phyloP scores from a whole-genome alignment of 37 sponge, comb jelly and placozoan species.

The Cliona cf. orientalis region DNA sequence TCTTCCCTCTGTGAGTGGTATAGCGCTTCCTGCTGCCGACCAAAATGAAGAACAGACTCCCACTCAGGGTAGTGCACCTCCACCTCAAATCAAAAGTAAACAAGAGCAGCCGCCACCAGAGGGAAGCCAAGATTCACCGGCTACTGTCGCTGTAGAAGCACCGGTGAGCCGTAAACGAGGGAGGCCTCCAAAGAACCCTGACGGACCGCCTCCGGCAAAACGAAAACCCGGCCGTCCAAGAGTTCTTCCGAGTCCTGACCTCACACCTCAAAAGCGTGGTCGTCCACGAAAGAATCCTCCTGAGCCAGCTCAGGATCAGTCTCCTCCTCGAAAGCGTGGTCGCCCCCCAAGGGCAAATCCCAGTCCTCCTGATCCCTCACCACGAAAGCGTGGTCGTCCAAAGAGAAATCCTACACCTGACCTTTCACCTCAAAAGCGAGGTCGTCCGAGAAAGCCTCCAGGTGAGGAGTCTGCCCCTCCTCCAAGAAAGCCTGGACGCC shows the following conservation, averaged over 20 bases:
- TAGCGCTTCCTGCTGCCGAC: no score
- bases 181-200: background rate
- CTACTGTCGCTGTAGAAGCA: background rate
- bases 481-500: slow-evolving; percentile 10
- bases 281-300: background rate
- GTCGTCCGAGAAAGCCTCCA: background rate
- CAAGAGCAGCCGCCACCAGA: no score
- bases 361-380: background rate
- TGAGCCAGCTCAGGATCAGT: no score
- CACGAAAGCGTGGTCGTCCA: background rate
- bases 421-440: background rate
- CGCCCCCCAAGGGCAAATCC: background rate
- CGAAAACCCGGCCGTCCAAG: slow-evolving; percentile 2
- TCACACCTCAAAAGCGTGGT: background rate
- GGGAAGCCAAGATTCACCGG: no score
- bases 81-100: no score
- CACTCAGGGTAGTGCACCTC: no score
- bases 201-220: background rate
- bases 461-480: background rate
- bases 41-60: no score
- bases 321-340: no score
- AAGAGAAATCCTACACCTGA: background rate
- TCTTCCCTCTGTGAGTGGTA: no score
- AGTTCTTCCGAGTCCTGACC: background rate
- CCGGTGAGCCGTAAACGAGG: no score